These are phyloP conservation scores for Falco cherrug DNA, from an alignment of 2,797 vertebrate genomes.

Conservation along the genomic window DNA sequence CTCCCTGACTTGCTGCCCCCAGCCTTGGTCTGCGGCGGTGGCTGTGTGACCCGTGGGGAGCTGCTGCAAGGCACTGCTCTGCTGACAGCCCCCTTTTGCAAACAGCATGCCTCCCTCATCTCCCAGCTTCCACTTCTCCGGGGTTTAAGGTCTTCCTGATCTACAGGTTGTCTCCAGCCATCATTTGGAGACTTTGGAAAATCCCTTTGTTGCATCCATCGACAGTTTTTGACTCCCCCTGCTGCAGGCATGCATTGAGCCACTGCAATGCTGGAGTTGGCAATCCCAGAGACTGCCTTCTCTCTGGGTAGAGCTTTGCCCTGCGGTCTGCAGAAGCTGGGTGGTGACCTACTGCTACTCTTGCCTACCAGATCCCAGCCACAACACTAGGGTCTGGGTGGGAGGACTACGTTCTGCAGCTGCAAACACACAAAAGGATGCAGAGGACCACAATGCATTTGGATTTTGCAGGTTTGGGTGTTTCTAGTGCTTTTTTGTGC, in stretches of 20 bases:
- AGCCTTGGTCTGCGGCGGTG: no score
- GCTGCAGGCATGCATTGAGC: neutral
- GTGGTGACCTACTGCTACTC: neutral
- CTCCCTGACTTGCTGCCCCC: neutral
- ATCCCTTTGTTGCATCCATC: neutral
- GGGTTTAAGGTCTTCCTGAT: neutral
- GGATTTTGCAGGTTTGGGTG: neutral
- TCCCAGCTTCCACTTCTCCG: neutral
- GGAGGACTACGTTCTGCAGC: neutral
- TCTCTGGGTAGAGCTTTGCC: neutral
- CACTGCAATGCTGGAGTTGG: no score
- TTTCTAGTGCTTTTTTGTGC: neutral
- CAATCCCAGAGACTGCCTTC: neutral
- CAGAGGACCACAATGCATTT: neutral
- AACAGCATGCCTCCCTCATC: neutral
- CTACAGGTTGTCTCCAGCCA: neutral
- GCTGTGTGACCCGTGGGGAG: neutral
- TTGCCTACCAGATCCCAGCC: no score
- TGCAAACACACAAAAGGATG: fast-evolving
- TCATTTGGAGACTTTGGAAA: neutral
- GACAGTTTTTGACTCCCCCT: neutral
- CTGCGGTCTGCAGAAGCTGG: neutral
- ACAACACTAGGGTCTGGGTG: neutral
- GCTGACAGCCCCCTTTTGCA: neutral
- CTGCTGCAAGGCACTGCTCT: neutral